Percentiles rank a stretch among this genome's conserved stretches.
Evolutionary conservation across 2,888 invertebrate species (phyloP).

Genomic region (Drosophila niveifrons): DNA sequence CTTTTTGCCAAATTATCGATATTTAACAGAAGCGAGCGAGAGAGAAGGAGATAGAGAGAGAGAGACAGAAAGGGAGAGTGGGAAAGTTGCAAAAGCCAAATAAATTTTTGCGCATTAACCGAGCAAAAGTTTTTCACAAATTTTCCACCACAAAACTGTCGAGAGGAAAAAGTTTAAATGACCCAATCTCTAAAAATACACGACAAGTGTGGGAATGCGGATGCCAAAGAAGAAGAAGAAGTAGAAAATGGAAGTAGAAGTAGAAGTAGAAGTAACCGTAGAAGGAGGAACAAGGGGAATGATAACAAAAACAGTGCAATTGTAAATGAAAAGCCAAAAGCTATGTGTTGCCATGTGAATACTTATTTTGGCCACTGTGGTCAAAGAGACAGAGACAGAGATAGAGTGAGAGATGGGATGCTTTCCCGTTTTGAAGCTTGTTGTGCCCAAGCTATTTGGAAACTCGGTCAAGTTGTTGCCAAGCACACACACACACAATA

Average conservation of each 20-base stretch:
- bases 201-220: constrained; percentile 15
- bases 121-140: constrained; percentile 43
- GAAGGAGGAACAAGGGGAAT: not conserved
- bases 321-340: constrained; percentile 42
- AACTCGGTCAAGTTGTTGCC: constrained; percentile 63
- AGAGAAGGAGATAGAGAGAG: not conserved
- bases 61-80: not conserved
- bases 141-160: constrained; percentile 44
- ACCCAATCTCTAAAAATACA: constrained; percentile 55
- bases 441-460: constrained; percentile 31
- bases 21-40: not conserved
- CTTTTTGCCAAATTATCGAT: constrained; percentile 26
- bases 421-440: constrained; percentile 7
- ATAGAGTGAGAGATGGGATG: not conserved
- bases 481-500: constrained; percentile 38
- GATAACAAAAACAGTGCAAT: constrained; percentile 34
- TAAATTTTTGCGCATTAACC: constrained; percentile 22
- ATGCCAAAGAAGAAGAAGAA: not conserved
- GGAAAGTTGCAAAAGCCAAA: constrained; percentile 6
- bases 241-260: too few relatives aligned
- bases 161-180: constrained; percentile 47
- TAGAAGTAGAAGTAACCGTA: not conserved
- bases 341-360: constrained; percentile 38
- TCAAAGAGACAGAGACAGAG: constrained; percentile 13
- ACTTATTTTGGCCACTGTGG: constrained; percentile 62